Conservation (phyloP, 2,797 vertebrate genomes). For the Urosaurus nigricauda region DNA sequence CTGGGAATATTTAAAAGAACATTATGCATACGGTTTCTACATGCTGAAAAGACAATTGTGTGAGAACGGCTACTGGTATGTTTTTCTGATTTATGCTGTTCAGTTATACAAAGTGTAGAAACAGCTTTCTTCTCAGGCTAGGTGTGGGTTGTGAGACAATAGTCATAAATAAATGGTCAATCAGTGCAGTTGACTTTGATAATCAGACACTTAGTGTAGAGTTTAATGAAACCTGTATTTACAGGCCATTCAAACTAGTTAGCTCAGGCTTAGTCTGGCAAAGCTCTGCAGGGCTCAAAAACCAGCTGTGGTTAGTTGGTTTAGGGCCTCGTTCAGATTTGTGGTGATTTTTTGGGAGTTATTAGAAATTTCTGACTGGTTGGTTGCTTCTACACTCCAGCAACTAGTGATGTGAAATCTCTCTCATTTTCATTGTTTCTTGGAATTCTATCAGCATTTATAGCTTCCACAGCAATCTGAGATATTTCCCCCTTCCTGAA, state of each 20-base stretch:
- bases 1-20: background rate
- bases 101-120: background rate
- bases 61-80: background rate
- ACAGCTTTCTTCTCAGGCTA: background rate
- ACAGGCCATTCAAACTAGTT: too few species aligned
- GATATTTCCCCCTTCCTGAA: background rate
- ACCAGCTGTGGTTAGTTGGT: background rate
- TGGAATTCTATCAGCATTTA: background rate
- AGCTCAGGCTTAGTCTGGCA: background rate
- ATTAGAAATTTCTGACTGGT: background rate
- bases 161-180: background rate
- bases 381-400: background rate
- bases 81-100: constrained; percentile 12
- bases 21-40: background rate
- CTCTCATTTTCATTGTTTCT: background rate
- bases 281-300: background rate
- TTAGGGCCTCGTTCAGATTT: background rate
- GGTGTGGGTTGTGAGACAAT: background rate
- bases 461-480: background rate
- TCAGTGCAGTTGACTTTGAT: background rate
- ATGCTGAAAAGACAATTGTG: background rate
- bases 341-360: too few species aligned
- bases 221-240: background rate
- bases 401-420: background rate
- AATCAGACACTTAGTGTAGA: background rate